Percentiles rank a stretch among this genome's conserved stretches.
These are phyloP conservation scores for Chironomus tentans DNA, from an alignment of 2,888 invertebrate genomes.

Conservation along the genomic window DNA sequence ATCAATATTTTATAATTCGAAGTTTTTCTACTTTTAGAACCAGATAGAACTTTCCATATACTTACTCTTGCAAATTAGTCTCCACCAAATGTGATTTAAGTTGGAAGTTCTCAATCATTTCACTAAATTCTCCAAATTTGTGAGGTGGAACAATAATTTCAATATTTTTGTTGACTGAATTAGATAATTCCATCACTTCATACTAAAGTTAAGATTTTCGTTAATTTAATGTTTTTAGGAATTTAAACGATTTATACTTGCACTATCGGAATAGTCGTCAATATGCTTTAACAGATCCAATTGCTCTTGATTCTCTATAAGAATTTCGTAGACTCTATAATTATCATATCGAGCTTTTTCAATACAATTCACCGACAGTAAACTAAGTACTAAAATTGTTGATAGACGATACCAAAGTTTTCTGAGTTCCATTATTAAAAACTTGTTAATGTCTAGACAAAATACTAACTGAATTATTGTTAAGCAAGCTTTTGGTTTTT, in stretches of 20 bases:
- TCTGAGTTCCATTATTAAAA: background rate
- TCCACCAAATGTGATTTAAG: background rate
- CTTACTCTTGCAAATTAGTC: conserved; percentile 17
- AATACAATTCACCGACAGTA: background rate
- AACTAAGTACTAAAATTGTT: background rate
- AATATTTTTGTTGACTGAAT: background rate
- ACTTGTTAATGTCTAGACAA: background rate
- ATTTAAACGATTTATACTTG: no score
- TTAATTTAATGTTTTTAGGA: no score
- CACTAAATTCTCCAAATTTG: conserved; percentile 13
- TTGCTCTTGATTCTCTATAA: background rate
- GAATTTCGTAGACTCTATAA: background rate
- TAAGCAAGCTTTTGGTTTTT: no score
- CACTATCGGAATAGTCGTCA: background rate
- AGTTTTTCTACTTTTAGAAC: no score
- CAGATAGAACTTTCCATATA: no score
- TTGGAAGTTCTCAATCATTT: background rate
- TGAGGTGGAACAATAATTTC: conserved; percentile 12
- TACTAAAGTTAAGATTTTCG: no score
- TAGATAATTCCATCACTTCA: background rate
- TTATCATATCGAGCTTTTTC: conserved; percentile 3
- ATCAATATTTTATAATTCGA: no score
- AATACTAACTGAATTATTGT: background rate
- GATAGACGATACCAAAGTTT: background rate
- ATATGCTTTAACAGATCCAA: background rate